Evolutionary conservation across 1,140 invertebrate species (phyloP).

Genomic region (Drosophila murphyi): DNA sequence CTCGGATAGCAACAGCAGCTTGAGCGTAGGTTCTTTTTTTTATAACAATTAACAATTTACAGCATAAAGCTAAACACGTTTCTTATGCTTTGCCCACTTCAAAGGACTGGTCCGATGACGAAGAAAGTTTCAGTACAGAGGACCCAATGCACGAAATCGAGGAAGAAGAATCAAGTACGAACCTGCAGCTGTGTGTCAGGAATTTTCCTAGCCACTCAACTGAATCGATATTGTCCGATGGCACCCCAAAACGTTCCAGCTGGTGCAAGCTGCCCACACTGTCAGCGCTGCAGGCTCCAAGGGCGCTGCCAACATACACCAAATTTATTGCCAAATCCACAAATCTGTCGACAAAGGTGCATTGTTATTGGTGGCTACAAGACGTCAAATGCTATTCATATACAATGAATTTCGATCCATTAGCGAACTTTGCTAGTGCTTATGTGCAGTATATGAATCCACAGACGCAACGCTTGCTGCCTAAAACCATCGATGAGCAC

Average conservation of each 20-base stretch:
- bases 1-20: conserved; percentile 15
- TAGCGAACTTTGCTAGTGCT: conserved; percentile 62
- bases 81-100: background rate
- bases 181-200: no score
- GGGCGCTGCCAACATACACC: no score
- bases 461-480: conserved; percentile 28
- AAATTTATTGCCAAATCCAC: background rate
- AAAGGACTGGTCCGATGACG: conserved; percentile 56
- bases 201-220: background rate
- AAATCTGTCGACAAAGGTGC: conserved; percentile 23
- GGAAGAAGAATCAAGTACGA: no score
- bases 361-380: conserved; percentile 61
- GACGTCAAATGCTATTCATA: conserved; percentile 27
- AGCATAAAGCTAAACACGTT: background rate
- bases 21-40: conserved; percentile 36
- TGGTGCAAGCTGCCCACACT: conserved; percentile 12
- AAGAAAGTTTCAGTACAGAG: background rate
- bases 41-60: background rate
- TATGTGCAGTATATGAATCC: conserved; percentile 50
- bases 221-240: background rate
- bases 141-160: no score
- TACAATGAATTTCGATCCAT: conserved; percentile 6
- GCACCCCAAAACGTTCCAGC: background rate
- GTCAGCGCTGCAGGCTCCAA: conserved; percentile 10
- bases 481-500: conserved; percentile 60